Evolutionary conservation across 2,888 invertebrate genomes (phyloP), one percentile per base, ranked within the genome.

Genomic region (Drosophila macrothrix): DNA sequence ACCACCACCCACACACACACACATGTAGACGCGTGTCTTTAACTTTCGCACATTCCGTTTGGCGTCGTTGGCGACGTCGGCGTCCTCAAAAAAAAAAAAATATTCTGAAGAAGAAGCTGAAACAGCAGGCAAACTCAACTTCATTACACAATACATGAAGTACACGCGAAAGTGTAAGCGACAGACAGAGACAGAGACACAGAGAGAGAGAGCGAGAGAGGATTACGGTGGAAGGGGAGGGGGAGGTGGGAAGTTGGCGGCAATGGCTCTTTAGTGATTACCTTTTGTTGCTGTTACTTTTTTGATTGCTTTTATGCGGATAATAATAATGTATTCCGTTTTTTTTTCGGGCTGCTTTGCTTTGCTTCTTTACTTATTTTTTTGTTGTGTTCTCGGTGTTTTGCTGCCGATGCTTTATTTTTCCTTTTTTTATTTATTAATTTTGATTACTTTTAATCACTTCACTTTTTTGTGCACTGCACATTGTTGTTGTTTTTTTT

Each of bases 131-230:
- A 67, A 68, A 68, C 69, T 77, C 82, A 78, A 88, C 84, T 85
- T 85, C 89, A 91, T 91, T 91, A 91, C 91, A 91, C 91, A 91
- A 91, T 91, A 86, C 68, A 68, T 68, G 68, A 68, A 68, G 69
- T 59, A 50, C 73, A 75, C 9, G 39, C 55, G 35, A 50, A 31
- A 59, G 33, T 39, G 25, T 10, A 35, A 19, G 28, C 50, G 37
- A 12, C 19, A 25, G 46, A n/a, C n/a, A 22, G 37, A n/a, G 35
- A n/a, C 3, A 19, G 16, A 16, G 14, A 37, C 0, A 37, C 2
- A 9, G 19, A 25, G 43, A 25, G 35, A 16, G 7, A n/a, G 29
- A 14, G n/a, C 4, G n/a, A 3, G 41, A 46, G 28, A 16, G 19
- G 37, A 33, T 28, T 4, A 1, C 2, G 37, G 37, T 7, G 12